Base-by-base conservation (phyloP, 2,797 vertebrate genomes). In the Cyclura pinguis region DNA sequence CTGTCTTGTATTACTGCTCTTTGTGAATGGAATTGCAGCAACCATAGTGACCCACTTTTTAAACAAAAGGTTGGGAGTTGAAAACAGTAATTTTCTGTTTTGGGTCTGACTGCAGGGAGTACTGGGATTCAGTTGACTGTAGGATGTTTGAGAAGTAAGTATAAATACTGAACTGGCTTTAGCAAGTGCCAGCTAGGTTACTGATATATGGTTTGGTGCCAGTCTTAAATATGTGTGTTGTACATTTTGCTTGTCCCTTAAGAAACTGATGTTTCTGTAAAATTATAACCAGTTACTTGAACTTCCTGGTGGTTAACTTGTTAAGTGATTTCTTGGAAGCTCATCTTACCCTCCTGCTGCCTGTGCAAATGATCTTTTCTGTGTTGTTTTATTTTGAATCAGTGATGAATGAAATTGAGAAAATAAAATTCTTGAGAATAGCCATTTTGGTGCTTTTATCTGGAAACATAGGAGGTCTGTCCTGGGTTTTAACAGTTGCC, bases 401-500 rank as follows among this genome's bases (percentile, higher is more conserved):
- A 90, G 80, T 57, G 42, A 50, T 91, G 55, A 82, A 38, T 16
- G 13, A 81, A 20, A 14, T 47, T 81, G 84, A 32, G 85, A 81
- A 16, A 87, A 42, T 64, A 32, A 50, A 88, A 80, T 86, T 47
- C 29, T 62, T 38, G 3, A 4, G 55, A 38, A 32, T 13, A 69
- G 67, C 22, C 67, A 32, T 69, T 69, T 69, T 69, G 59, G 8
- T 1, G 0, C 35, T 82, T 76, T 38, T 92, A 64, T 38, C 50
- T 92, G 35, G 67, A 91, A 84, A 73, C 92, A 73, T 83, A 69
- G 73, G 95, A 91, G 78, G 92, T 64, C 91, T 0, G 16, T 84
- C 85, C 90, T 95, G 93, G 88, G 1, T 0, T 90, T 80, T 85
- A 93, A 84, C 93, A 96, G 93, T 93, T 95, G 92, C 0, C 92